Base-by-base conservation (phyloP, 1,140 invertebrate species). In the Hyles euphorbiae region DNA sequence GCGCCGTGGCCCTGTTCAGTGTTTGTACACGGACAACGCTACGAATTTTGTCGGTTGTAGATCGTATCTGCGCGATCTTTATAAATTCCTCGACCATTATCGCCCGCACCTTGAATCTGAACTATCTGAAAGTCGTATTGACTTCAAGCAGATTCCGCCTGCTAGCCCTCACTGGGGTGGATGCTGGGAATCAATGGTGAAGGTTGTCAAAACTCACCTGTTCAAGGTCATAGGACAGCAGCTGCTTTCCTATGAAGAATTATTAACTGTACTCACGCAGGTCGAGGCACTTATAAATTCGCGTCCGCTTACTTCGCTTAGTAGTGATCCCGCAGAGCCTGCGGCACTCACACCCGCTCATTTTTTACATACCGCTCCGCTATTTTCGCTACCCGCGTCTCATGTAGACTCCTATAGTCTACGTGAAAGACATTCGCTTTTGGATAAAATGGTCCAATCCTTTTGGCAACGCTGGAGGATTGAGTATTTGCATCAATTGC, bases 211-310 rank as follows among this genome's bases (percentile, higher is more conserved):
- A n/a, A n/a, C n/a, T n/a, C n/a, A n/a, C n/a, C n/a, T n/a, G n/a
- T 68, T 61, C 11, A 53, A 56, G 60, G 54, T 70, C 2, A 65
- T 76, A 36, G 74, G 73, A n/a, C 55, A 67, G 12, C 64, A 66
- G 48, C 36, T 64, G 32, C 59, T 83, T 3, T 70, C 63, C 5
- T 76, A 59, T 49, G 76, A 81, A 54, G 72, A 76, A 48, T 53
- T 72, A 32, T 12, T 33, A 9, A 78, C 76, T 63, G 7, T 54
- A 51, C 43, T 65, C 3, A 46, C 48, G n/a, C 60, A 76, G 61
- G 65, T 81, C 34, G 77, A 82, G 61, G 69, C 69, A 6, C 45
- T 68, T n/a, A 49, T 87, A 51, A 87, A 86, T 60, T 79, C 72
- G 2, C 40, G 80, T 3, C 78, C 80, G 3, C 60, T 83, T 22